Evolutionary conservation across 2,888 invertebrate species (phyloP), one percentile per base, ranked within the genome.

Genomic region (Lasius platythorax): DNA sequence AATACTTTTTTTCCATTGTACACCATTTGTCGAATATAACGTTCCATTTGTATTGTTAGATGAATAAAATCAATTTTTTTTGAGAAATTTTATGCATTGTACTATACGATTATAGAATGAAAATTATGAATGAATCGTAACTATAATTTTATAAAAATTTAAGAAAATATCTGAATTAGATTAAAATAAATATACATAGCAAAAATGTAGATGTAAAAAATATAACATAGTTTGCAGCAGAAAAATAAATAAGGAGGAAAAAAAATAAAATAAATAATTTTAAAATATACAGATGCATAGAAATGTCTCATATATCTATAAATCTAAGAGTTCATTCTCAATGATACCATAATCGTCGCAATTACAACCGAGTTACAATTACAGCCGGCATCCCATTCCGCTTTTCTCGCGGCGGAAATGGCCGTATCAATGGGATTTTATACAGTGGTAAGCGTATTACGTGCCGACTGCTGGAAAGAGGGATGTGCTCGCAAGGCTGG

Each of bases 391-490:
- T 61, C 43, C 8, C 11, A 23, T 61, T 46, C 23, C 46, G 37
- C n/a, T 46, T 15, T 53, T 23, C 18, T 37, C 18, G n/a, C 9
- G 12, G 56, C 15, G 43, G n/a, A 72, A 72, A 61, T 56, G 63
- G 23, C 64, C 11, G 40, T 72, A 74, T 63, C 50, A 46, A 67
- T 50, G 33, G 66, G 74, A 83, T 88, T 83, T 82, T 82, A 79
- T 79, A 83, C 81, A 83, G 79, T 74, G 43, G 79, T 85, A 79
- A 88, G 85, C 67, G 72, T 85, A 88, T 88, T 85, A 88, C 68
- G 82, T 74, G 81, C 40, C 82, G 68, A 85, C 79, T 61, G 78
- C 28, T 28, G 33, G 6, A 37, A 67, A 83, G 67, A 76, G 67
- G 56, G 58, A 66, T 78, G 68, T 37, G 61, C 56, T 61, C 46